Conservation (phyloP, 2,888 invertebrate species). For the Caradrina kadenii region DNA sequence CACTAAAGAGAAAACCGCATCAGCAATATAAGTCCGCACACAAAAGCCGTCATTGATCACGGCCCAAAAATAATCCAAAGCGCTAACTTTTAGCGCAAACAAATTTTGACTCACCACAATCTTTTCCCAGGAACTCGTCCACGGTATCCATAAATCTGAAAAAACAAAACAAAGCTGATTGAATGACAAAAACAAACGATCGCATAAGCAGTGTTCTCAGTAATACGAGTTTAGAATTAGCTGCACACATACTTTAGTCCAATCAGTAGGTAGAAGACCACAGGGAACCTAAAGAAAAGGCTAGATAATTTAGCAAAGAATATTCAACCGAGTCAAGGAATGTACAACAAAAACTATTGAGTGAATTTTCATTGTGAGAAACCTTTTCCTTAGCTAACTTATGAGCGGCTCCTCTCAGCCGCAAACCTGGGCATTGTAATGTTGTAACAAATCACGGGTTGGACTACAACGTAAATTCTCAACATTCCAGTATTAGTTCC, state of each 20-base stretch:
- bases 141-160: constrained; percentile 85
- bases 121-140: constrained; percentile 82
- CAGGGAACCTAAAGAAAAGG: neutral
- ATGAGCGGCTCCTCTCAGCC: neutral
- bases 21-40: constrained; percentile 70
- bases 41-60: constrained; percentile 70
- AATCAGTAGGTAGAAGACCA: neutral
- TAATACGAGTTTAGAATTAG: constrained; percentile 36
- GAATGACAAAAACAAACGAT: constrained; percentile 61
- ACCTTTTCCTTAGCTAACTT: constrained; percentile 8
- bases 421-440: constrained; percentile 9
- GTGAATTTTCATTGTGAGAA: constrained; percentile 8
- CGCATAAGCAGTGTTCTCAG: constrained; percentile 29
- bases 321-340: neutral
- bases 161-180: constrained; percentile 79
- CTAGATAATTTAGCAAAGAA: neutral
- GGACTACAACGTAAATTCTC: constrained; percentile 70
- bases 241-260: constrained; percentile 1
- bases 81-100: constrained; percentile 76
- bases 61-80: constrained; percentile 75
- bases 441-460: constrained; percentile 28
- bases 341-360: neutral
- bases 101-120: constrained; percentile 82
- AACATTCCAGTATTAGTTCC: constrained; percentile 72
- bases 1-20: constrained; percentile 79